Conservation (phyloP, 2,888 invertebrate genomes). For the Labia minor region DNA sequence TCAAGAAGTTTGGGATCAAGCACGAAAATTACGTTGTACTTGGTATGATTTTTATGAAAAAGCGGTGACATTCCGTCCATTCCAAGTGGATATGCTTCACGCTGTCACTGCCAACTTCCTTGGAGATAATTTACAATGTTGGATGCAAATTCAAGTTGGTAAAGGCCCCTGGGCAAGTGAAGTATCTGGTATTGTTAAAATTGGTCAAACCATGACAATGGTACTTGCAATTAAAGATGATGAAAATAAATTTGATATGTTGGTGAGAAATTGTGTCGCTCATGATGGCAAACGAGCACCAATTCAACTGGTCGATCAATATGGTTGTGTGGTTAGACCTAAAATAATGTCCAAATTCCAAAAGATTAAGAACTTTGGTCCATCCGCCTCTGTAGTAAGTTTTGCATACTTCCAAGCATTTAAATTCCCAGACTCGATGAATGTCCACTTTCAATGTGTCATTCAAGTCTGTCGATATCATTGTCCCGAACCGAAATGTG, state of each 20-base stretch:
- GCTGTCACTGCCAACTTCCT: slow-evolving; percentile 92
- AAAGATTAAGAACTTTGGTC: slow-evolving; percentile 90
- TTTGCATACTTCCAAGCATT: slow-evolving; percentile 95
- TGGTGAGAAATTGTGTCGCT: slow-evolving; percentile 87
- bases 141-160: slow-evolving; percentile 96
- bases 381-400: slow-evolving; percentile 85
- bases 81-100: slow-evolving; percentile 88
- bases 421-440: slow-evolving; percentile 95
- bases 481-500: slow-evolving; percentile 86
- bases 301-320: slow-evolving; percentile 85
- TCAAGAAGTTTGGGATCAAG: slow-evolving; percentile 92
- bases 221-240: slow-evolving; percentile 90
- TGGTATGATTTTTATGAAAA: slow-evolving; percentile 96
- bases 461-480: slow-evolving; percentile 90
- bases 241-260: slow-evolving; percentile 91
- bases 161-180: slow-evolving; percentile 97
- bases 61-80: slow-evolving; percentile 86
- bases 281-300: slow-evolving; percentile 89
- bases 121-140: slow-evolving; percentile 89
- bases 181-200: slow-evolving; percentile 89
- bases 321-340: slow-evolving; percentile 84
- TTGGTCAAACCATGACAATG: slow-evolving; percentile 95
- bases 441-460: slow-evolving; percentile 93
- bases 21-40: slow-evolving; percentile 80
- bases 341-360: slow-evolving; percentile 90